phyloP scores from a whole-genome alignment of 2,113 vertebrate genomes.

The Cottus gobio region DNA sequence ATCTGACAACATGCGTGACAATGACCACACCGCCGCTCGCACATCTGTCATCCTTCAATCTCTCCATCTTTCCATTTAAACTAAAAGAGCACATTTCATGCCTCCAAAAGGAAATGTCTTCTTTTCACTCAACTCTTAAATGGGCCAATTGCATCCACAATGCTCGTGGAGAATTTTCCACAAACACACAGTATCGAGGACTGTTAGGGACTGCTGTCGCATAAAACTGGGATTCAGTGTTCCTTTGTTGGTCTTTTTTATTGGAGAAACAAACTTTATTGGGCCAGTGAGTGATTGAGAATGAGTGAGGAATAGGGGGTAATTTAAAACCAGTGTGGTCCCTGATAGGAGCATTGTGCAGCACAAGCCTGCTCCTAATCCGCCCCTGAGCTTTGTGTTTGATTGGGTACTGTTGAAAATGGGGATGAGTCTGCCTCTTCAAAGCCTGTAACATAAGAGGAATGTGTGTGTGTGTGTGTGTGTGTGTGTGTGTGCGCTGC shows the following conservation, averaged over 20 bases:
- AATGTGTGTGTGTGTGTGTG: slow-evolving; percentile 48
- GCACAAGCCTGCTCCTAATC: slow-evolving; percentile 73
- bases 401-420: slow-evolving; percentile 83
- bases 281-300: slow-evolving; percentile 76
- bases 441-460: slow-evolving; percentile 78
- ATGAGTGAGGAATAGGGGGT: slow-evolving; percentile 68
- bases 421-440: slow-evolving; percentile 79
- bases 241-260: slow-evolving; percentile 64
- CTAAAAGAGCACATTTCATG: slow-evolving; percentile 10
- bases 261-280: slow-evolving; percentile 73
- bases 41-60: slow-evolving; percentile 75
- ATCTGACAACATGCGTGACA: slow-evolving; percentile 74
- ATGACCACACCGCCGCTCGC: slow-evolving; percentile 66
- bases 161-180: slow-evolving; percentile 33
- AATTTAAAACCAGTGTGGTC: slow-evolving; percentile 80
- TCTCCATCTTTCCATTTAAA: slow-evolving; percentile 35
- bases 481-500: slow-evolving; percentile 37
- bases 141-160: slow-evolving; percentile 10
- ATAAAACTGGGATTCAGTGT: slow-evolving; percentile 59
- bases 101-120: slow-evolving; percentile 15
- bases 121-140: slow-evolving; percentile 33
- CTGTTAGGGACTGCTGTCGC: slow-evolving; percentile 27
- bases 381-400: slow-evolving; percentile 74
- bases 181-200: slow-evolving; percentile 34
- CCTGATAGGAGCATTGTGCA: slow-evolving; percentile 75